Conservation (phyloP, 2,113 vertebrate species). For the Hemicordylus capensis region DNA sequence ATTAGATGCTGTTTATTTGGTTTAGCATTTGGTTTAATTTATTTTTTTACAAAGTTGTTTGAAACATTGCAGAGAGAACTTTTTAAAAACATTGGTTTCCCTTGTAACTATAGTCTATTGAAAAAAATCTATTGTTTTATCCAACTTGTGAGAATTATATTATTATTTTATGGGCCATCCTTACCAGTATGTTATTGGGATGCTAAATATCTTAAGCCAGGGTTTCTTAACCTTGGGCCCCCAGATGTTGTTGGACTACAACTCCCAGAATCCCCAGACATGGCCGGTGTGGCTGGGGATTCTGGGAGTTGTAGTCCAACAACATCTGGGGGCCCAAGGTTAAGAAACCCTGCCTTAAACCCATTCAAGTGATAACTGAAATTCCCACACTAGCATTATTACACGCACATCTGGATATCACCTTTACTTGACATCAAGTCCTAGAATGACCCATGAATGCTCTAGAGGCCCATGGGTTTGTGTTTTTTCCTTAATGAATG, state of each 20-base stretch:
- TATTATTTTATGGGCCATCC: not conserved
- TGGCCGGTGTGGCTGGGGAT: no score
- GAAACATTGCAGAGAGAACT: conserved; percentile 1
- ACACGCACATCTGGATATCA: not conserved
- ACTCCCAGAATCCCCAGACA: no score
- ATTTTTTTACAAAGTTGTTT: conserved; percentile 11
- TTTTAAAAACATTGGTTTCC: not conserved
- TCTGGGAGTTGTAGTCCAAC: no score
- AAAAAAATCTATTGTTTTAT: not conserved
- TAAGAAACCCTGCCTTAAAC: no score
- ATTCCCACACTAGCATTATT: not conserved
- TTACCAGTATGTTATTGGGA: not conserved
- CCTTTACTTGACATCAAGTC: not conserved
- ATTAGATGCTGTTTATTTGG: conserved; percentile 63
- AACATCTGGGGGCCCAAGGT: no score
- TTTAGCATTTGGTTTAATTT: conserved; percentile 38
- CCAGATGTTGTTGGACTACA: no score
- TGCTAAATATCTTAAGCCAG: not conserved
- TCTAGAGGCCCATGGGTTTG: not conserved
- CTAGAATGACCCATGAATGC: not conserved
- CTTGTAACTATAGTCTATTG: not conserved
- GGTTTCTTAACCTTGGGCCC: no score
- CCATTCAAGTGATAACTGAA: not conserved
- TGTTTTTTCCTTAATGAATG: not conserved
- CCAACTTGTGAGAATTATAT: not conserved